phyloP scores from a whole-genome alignment of 2,888 invertebrate species.

The Mystacides longicornis region DNA sequence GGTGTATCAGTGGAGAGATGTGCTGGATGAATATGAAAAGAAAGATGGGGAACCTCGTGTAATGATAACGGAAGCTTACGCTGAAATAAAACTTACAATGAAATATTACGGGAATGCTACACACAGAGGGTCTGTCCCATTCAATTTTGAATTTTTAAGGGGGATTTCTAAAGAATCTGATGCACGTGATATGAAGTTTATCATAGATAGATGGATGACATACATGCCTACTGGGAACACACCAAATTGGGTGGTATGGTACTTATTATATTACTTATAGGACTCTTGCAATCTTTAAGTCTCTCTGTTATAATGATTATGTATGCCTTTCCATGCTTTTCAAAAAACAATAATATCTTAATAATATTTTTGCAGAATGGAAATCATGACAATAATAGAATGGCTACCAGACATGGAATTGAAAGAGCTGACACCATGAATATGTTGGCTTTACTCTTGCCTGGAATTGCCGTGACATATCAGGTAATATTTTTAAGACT shows the following conservation, averaged over 20 bases:
- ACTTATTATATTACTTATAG: background rate
- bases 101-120: conserved; percentile 51
- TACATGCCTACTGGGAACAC: conserved; percentile 47
- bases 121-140: conserved; percentile 53
- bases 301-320: background rate
- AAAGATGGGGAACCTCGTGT: conserved; percentile 31
- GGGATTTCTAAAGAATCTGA: conserved; percentile 42
- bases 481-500: too few relatives aligned
- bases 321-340: background rate
- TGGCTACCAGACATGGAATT: conserved; percentile 56
- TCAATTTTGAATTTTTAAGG: conserved; percentile 56
- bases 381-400: conserved; percentile 61
- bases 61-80: conserved; percentile 57
- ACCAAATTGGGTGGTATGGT: conserved; percentile 61
- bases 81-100: conserved; percentile 43
- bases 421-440: conserved; percentile 67
- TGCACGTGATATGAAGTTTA: conserved; percentile 44
- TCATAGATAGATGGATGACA: conserved; percentile 50
- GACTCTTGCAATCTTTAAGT: background rate
- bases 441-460: conserved; percentile 71
- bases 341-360: background rate
- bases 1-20: conserved; percentile 53
- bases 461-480: conserved; percentile 77
- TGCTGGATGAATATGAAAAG: conserved; percentile 47
- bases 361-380: conserved; percentile 42